These are phyloP conservation scores for Pemphredon lugubris DNA, from an alignment of 2,888 invertebrate genomes.

Conservation along the genomic window DNA sequence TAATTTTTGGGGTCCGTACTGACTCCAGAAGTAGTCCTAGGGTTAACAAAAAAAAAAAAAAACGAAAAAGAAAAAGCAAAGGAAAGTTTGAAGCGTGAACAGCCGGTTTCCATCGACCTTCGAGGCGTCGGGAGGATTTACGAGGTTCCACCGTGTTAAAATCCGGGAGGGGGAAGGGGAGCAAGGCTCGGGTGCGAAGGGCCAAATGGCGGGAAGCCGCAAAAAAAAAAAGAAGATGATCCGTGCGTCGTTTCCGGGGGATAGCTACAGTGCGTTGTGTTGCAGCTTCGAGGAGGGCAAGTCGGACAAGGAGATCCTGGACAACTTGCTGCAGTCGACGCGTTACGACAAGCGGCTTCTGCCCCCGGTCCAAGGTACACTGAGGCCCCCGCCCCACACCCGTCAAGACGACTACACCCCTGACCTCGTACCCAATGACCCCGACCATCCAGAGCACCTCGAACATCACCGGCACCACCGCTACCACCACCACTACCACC, in stretches of 20 bases:
- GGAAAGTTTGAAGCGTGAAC: not conserved
- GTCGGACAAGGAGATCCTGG: constrained; percentile 96
- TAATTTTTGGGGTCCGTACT: no score
- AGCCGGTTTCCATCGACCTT: not conserved
- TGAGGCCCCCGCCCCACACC: constrained; percentile 79
- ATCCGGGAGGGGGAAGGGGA: no score
- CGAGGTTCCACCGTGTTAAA: no score
- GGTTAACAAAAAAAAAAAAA: no score
- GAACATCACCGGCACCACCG: constrained; percentile 79
- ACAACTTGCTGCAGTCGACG: constrained; percentile 92
- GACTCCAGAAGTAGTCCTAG: no score
- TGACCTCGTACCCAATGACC: constrained; percentile 77
- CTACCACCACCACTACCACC: constrained; percentile 79
- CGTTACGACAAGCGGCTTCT: constrained; percentile 96
- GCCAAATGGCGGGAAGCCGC: not conserved
- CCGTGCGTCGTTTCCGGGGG: no score
- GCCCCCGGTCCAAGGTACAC: constrained; percentile 93
- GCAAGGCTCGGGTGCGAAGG: no score
- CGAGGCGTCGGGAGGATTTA: not conserved
- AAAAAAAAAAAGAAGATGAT: no score
- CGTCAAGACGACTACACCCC: constrained; percentile 78
- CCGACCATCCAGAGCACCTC: constrained; percentile 78
- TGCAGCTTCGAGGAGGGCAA: constrained; percentile 94
- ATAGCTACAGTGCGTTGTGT: constrained; percentile 74
- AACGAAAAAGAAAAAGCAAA: no score